phyloP scores from a whole-genome alignment of 37 sponge, comb jelly and placozoan genomes.

The Lycopodina hypogea region DNA sequence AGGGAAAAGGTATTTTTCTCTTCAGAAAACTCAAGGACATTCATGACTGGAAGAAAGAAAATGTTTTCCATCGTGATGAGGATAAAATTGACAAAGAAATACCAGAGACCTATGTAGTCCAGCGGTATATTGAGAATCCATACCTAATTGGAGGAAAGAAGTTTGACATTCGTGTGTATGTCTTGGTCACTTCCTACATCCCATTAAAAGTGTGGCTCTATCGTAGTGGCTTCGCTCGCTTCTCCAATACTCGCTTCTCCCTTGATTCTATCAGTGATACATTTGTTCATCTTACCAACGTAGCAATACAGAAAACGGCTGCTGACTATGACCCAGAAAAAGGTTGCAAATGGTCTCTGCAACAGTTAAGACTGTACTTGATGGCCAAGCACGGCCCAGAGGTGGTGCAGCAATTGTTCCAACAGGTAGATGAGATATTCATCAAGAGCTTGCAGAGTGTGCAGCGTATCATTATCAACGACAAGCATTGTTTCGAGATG shows the following conservation, averaged over 20 bases:
- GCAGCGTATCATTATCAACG: conserved; percentile 96
- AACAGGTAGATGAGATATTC: conserved; percentile 85
- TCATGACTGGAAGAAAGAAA: conserved; percentile 98
- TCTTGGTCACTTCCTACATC: conserved; percentile 88
- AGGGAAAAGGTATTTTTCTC: conserved; percentile 98
- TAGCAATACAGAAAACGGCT: conserved; percentile 99
- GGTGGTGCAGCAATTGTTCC: conserved; percentile 64
- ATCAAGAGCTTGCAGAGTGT: conserved; percentile 95
- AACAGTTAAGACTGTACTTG: conserved; percentile 82
- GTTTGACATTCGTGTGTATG: conserved; percentile 95
- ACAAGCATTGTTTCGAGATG: conserved; percentile 99
- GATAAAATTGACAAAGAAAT: conserved; percentile 81
- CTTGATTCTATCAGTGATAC: conserved; percentile 88
- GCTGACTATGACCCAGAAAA: conserved; percentile 99
- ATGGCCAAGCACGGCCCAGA: conserved; percentile 84
- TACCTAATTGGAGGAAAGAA: conserved; percentile 96
- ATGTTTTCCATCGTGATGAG: conserved; percentile 69
- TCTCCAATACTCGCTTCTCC: conserved; percentile 91
- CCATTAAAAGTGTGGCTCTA: conserved; percentile 97
- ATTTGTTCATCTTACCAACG: conserved; percentile 96
- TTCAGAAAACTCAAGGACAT: conserved; percentile 99
- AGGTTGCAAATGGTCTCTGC: conserved; percentile 99
- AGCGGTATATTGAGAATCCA: conserved; percentile 94
- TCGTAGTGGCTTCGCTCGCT: conserved; percentile 96
- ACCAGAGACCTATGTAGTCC: conserved; percentile 97